These are phyloP conservation scores for Anthopleura sola DNA, from an alignment of 64 coral and sea anemone species.

Conservation along the genomic window DNA sequence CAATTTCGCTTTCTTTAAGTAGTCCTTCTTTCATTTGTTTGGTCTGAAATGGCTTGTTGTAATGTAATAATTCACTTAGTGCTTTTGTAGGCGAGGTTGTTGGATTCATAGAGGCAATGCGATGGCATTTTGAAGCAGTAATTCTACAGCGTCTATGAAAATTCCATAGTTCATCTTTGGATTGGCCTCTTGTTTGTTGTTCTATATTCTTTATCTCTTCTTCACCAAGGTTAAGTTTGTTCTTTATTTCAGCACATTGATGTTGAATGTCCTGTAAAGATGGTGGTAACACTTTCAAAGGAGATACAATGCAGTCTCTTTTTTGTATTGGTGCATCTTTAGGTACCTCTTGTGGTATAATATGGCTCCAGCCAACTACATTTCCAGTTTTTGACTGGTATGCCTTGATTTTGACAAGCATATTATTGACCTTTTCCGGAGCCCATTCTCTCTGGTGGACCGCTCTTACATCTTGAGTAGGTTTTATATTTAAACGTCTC, in stretches of 20 bases:
- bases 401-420: slow-evolving; percentile 15
- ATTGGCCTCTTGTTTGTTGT: slow-evolving; percentile 44
- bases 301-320: slow-evolving; percentile 34
- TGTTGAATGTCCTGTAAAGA: slow-evolving; percentile 36
- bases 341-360: slow-evolving; percentile 42
- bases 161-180: slow-evolving; percentile 43
- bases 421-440: neutral
- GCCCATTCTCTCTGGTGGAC: slow-evolving; percentile 8
- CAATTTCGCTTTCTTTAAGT: slow-evolving; percentile 29
- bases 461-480: slow-evolving; percentile 18
- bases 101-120: slow-evolving; percentile 26
- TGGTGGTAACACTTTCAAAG: slow-evolving; percentile 33
- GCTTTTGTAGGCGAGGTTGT: slow-evolving; percentile 67
- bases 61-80: slow-evolving; percentile 46
- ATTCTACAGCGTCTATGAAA: slow-evolving; percentile 48
- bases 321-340: neutral
- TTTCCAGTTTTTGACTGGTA: slow-evolving; percentile 37
- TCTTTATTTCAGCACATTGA: slow-evolving; percentile 4
- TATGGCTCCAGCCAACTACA: slow-evolving; percentile 13
- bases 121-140: slow-evolving; percentile 62
- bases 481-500: neutral
- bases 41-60: slow-evolving; percentile 31
- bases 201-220: slow-evolving; percentile 19
- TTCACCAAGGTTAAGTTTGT: slow-evolving; percentile 13
- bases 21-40: slow-evolving; percentile 43